Percentiles rank a stretch among this genome's conserved stretches.
Conservation (phyloP, 2,113 vertebrate genomes). For the Falco punctatus region DNA sequence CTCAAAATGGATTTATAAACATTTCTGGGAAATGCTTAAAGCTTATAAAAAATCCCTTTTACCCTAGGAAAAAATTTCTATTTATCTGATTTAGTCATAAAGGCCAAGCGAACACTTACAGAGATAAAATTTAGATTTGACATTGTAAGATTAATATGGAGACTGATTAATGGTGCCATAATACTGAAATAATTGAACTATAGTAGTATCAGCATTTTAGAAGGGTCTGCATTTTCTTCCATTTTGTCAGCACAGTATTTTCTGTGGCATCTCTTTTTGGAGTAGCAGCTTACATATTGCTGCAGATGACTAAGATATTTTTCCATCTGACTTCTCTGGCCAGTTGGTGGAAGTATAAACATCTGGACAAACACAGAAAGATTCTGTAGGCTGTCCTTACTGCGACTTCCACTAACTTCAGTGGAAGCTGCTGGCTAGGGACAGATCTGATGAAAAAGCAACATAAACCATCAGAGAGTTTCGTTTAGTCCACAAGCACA, state of each 20-base stretch:
- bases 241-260: not conserved
- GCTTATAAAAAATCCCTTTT: slow-evolving; percentile 11
- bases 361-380: not conserved
- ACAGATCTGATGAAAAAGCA: not conserved
- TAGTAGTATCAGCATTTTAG: not conserved
- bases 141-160: not conserved
- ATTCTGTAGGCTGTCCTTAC: not conserved
- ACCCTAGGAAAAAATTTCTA: not conserved
- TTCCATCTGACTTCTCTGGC: not conserved
- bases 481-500: not conserved
- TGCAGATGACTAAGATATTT: not conserved
- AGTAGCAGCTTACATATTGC: not conserved
- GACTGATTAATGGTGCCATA: not conserved
- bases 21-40: slow-evolving; percentile 8
- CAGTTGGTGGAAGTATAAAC: not conserved
- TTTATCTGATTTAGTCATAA: not conserved
- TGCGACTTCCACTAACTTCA: not conserved
- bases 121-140: not conserved
- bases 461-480: not conserved
- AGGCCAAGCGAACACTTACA: not conserved
- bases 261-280: not conserved
- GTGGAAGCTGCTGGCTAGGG: not conserved
- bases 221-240: not conserved
- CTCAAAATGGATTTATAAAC: slow-evolving; percentile 30
- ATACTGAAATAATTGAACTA: not conserved